Base-by-base conservation (phyloP, 2,797 vertebrate species). In the Scomberomorus guttatus region DNA sequence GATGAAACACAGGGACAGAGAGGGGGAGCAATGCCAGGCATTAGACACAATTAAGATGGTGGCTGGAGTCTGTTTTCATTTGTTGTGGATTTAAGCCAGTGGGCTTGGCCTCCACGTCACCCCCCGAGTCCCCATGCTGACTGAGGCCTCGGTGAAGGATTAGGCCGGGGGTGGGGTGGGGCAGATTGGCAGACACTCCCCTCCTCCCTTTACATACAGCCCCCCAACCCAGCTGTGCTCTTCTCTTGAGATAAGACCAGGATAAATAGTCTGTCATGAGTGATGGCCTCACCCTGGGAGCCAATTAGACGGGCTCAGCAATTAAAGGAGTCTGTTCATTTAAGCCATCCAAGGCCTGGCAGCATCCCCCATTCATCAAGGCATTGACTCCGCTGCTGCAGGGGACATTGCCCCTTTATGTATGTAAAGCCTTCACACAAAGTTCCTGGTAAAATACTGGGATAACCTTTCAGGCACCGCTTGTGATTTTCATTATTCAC, bases 1-100 rank as follows among this genome's bases (percentile, higher is more conserved):
- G 81, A 90, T 90, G 77, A 83, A 77, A 89, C 75, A 70, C 74
- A 59, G 74, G 82, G 80, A 73, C 65, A 58, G 69, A 81, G 84
- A 77, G 65, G 57, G 51, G 75, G 77, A 65, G 80, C 71, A 50
- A 59, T 79, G 84, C 85, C 83, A 84, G 66, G 81, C 85, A 80
- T 89, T 91, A 88, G 84, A 87, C 79, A 85, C 90, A 90, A 89
- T 92, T 93, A 90, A 90, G 89, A 92, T 85, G 84, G 86, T 76
- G 87, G 78, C 88, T 82, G 63, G 84, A 62, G 77, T 85, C 74
- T 87, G 80, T 92, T 86, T 88, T 88, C 78, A 85, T 84, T 89
- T 79, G 64, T 83, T 67, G 72, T 88, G 61, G 82, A 85, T 88
- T 86, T 82, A 86, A 91, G 87, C 78, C 85, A 79, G 50, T 18